Evolutionary conservation across 1,140 invertebrate species (phyloP).

Genomic region (Trachelipus rathkii): DNA sequence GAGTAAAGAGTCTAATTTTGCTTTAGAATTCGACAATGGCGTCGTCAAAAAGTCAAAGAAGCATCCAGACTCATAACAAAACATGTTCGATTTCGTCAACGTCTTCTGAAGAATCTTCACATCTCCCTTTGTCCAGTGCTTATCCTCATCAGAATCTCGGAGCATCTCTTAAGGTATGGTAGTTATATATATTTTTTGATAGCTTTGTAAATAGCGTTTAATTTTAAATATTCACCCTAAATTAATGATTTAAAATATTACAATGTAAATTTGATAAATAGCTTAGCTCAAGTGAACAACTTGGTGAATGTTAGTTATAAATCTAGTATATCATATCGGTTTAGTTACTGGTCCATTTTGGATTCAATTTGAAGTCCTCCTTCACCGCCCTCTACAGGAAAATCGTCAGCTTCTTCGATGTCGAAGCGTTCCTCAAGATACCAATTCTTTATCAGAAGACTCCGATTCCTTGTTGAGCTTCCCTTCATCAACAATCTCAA

Average conservation of each 20-base stretch:
- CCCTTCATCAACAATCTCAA: background rate
- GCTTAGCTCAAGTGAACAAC: no score
- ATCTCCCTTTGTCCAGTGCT: background rate
- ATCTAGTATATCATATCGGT: no score
- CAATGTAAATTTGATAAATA: no score
- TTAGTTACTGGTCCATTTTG: no score
- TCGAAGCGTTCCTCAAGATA: background rate
- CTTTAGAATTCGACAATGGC: no score
- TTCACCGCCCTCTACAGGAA: background rate
- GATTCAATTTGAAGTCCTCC: background rate
- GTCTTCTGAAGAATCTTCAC: background rate
- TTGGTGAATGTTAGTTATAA: no score
- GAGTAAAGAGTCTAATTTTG: no score
- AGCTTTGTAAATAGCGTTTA: no score
- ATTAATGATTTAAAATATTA: no score
- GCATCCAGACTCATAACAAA: background rate
- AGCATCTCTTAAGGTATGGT: background rate
- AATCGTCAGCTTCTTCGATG: background rate
- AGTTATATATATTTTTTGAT: no score
- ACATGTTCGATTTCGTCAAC: background rate
- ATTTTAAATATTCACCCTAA: no score
- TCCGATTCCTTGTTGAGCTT: background rate
- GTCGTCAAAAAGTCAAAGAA: no score
- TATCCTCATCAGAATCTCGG: background rate
- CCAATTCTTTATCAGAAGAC: background rate